Evolutionary conservation across 2,797 vertebrate species (phyloP).

Genomic region (Gymnoscopelus microlampas): DNA sequence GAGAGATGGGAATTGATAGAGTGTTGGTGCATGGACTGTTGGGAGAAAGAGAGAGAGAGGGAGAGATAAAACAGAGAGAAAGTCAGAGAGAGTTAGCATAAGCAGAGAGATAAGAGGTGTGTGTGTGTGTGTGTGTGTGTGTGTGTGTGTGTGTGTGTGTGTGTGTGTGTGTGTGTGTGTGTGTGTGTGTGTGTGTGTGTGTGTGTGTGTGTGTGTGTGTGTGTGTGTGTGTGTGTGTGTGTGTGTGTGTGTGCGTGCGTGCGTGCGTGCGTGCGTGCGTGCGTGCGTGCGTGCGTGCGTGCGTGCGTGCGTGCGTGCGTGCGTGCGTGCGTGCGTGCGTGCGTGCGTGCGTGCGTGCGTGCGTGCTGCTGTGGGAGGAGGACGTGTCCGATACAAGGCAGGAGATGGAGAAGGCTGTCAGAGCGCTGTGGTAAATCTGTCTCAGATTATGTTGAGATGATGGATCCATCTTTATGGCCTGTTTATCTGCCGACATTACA

Average conservation of each 20-base stretch:
- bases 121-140: no score
- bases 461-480: constrained; percentile 75
- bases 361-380: constrained; percentile 24
- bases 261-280: no score
- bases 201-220: background rate
- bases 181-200: no score
- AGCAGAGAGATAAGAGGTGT: background rate
- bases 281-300: no score
- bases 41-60: background rate
- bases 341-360: no score
- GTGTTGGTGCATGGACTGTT: background rate
- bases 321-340: no score
- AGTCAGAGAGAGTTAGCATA: constrained; percentile 8
- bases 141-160: no score
- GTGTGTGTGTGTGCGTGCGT: no score
- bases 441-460: constrained; percentile 76
- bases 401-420: constrained; percentile 49
- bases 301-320: background rate
- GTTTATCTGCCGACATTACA: constrained; percentile 72
- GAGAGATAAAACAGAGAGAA: background rate
- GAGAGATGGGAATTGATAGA: background rate
- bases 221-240: no score
- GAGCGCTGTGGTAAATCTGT: constrained; percentile 66
- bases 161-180: no score
- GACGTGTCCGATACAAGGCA: constrained; percentile 44